These are phyloP conservation scores for Aptenodytes patagonicus DNA, from an alignment of 2,113 vertebrate genomes.

Conservation along the genomic window DNA sequence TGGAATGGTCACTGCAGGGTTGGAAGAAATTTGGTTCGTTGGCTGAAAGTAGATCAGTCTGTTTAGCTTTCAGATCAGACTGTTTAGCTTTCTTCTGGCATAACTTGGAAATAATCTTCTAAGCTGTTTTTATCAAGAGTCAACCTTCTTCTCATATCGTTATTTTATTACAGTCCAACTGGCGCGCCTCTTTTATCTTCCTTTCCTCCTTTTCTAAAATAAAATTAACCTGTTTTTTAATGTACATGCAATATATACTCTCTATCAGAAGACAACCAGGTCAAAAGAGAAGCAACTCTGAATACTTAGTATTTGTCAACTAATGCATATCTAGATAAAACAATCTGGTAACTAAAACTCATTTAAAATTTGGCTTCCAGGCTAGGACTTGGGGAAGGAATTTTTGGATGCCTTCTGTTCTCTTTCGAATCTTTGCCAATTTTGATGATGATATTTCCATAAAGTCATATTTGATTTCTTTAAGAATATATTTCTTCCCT, in stretches of 20 bases:
- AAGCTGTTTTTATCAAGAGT: not conserved
- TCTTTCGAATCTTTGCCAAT: conserved; percentile 22
- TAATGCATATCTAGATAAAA: conserved; percentile 3
- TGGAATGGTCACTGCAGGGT: not conserved
- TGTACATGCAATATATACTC: not conserved
- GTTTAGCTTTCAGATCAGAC: not conserved
- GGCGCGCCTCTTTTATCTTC: not conserved
- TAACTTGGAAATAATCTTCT: not conserved
- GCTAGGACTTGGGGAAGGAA: not conserved
- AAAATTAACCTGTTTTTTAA: not conserved
- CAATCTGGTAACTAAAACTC: conserved; percentile 19
- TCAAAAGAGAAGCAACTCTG: not conserved
- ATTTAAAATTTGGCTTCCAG: conserved; percentile 20
- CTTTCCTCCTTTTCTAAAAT: not conserved
- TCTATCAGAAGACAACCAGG: not conserved
- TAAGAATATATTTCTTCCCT: not conserved
- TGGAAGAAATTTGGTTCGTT: not conserved
- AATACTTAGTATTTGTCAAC: not conserved
- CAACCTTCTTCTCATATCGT: not conserved
- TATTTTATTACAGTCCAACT: not conserved
- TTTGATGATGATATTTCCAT: conserved; percentile 42
- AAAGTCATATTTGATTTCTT: conserved; percentile 22
- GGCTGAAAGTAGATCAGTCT: not conserved
- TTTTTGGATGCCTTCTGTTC: conserved; percentile 32
- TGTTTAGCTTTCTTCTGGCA: not conserved